Percentiles rank a stretch among this genome's conserved stretches.
These are phyloP conservation scores for Ophion slaviceki DNA, from an alignment of 2,888 invertebrate species.

Conservation along the genomic window DNA sequence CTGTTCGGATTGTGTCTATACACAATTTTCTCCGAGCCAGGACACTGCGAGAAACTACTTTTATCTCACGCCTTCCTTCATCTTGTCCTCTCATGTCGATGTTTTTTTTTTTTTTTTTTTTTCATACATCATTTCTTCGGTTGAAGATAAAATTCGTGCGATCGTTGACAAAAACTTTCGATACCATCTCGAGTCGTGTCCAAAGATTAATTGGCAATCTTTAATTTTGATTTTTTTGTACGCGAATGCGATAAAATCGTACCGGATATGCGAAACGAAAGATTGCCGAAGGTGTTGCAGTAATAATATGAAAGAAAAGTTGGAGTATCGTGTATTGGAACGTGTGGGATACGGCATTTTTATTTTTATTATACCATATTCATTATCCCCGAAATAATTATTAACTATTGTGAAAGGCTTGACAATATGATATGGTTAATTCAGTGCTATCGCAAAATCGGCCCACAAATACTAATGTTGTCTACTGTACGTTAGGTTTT, in stretches of 20 bases:
- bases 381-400: too few species aligned
- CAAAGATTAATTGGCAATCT: not conserved
- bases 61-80: slow-evolving; percentile 49
- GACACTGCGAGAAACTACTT: slow-evolving; percentile 51
- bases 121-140: not conserved
- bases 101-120: slow-evolving; percentile 15
- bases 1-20: slow-evolving; percentile 52
- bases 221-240: not conserved
- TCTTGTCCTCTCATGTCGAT: slow-evolving; percentile 18
- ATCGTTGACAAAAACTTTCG: not conserved
- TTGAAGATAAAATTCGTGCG: not conserved
- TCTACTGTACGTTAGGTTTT: too few species aligned
- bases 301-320: too few species aligned
- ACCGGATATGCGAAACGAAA: too few species aligned
- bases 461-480: too few species aligned
- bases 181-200: not conserved
- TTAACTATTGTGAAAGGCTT: too few species aligned
- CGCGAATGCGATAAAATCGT: not conserved
- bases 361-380: too few species aligned
- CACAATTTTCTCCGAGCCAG: slow-evolving; percentile 27
- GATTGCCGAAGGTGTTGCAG: too few species aligned
- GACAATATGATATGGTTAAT: too few species aligned
- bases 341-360: too few species aligned
- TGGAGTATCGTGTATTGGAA: too few species aligned
- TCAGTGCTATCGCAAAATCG: too few species aligned